Base-by-base conservation (phyloP, 2,113 vertebrate genomes). In the Amphiprion percula region DNA sequence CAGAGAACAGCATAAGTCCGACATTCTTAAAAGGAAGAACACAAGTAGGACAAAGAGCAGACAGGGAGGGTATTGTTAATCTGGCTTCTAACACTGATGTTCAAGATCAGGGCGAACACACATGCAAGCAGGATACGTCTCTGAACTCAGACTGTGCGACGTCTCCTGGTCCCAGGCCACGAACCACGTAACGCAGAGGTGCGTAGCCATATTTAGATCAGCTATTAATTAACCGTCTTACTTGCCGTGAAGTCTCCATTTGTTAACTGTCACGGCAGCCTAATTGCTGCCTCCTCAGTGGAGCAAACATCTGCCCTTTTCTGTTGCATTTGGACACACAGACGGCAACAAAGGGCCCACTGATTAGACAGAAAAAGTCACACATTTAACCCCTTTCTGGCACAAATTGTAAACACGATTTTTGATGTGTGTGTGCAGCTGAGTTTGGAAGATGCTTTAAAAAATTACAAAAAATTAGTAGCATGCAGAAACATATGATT, bases 211-310 rank as follows among this genome's bases (percentile, higher is more conserved):
- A 73, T 91, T 83, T 85, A 90, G 79, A 84, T 50, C 74, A 19
- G 74, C 56, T 60, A 90, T 91, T 91, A 90, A 92, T 92, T 88
- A 80, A 82, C 26, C 30, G 68, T 76, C 82, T 78, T 53, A 76
- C 74, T 24, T 21, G 60, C 77, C 56, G 64, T 50, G 85, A 90
- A 72, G 64, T 83, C 81, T 85, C 68, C 81, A 90, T 93, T 87
- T 73, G 77, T 91, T 90, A 82, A 46, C 77, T 79, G 83, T 75
- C 86, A 80, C 75, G 71, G 88, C 87, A 75, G 73, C 79, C 56
- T 90, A 92, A 90, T 87, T 91, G 80, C 80, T 62, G 65, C 74
- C 55, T 73, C 84, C 75, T 73, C 80, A 33, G 24, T 24, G 9
- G 56, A 68, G 37, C 47, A 69, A 74, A 79, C 66, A 87, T 88